These are phyloP conservation scores for Porites rus DNA, from an alignment of 92 coral and sea anemone genomes.

Conservation along the genomic window DNA sequence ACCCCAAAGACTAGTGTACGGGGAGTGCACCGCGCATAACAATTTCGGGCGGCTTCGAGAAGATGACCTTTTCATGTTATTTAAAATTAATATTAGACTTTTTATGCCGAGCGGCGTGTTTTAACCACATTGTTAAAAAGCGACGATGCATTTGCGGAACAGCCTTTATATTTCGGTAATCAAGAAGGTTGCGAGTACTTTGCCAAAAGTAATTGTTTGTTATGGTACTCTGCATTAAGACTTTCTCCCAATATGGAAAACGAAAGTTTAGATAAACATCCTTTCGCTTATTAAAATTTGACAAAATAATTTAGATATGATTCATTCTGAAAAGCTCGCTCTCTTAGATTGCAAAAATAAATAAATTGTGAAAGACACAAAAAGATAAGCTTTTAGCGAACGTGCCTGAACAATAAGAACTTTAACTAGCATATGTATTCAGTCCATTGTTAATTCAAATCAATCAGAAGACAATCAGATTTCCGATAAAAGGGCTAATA, in stretches of 20 bases:
- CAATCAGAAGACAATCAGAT: constrained; percentile 41
- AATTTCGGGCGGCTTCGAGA: background rate
- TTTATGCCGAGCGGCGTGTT: background rate
- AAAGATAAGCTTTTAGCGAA: constrained; percentile 24
- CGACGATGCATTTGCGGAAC: constrained; percentile 7
- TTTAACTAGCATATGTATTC: constrained; percentile 50
- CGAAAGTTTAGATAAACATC: background rate
- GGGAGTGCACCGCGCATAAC: too few species aligned
- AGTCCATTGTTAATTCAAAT: constrained; percentile 48
- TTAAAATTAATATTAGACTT: background rate
- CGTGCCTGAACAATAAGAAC: constrained; percentile 35
- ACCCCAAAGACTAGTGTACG: too few species aligned
- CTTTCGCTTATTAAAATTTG: background rate
- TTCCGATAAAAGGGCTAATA: constrained; percentile 52
- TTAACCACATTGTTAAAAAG: background rate
- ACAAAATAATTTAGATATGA: constrained; percentile 6
- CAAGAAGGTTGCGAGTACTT: constrained; percentile 1
- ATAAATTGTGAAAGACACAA: constrained; percentile 15
- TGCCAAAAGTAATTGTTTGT: background rate
- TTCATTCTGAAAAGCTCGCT: constrained; percentile 1
- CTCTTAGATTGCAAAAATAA: constrained; percentile 6
- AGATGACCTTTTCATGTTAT: background rate
- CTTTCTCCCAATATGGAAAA: background rate
- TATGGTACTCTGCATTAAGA: background rate
- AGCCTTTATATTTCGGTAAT: background rate